Evolutionary conservation across 1,140 invertebrate species (phyloP).

Genomic region (Cotesia vestalis): DNA sequence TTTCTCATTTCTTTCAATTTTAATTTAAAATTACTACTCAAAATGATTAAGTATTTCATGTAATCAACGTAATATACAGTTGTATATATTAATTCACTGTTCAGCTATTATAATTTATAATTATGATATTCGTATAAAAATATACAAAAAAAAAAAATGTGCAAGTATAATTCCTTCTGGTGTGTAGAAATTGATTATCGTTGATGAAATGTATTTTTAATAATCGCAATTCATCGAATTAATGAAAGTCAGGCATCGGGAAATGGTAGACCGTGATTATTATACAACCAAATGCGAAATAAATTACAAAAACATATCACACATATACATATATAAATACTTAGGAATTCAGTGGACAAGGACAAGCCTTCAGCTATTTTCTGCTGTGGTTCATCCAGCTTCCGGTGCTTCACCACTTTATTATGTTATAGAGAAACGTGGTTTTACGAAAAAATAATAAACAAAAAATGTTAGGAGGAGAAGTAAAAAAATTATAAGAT

Average conservation of each 20-base stretch:
- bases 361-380: constrained; percentile 12
- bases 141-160: too few relatives aligned
- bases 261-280: not conserved
- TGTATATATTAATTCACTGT: too few relatives aligned
- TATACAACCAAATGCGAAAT: constrained; percentile 5
- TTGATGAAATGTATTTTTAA: not conserved
- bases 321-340: not conserved
- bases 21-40: not conserved
- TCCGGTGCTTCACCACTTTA: constrained; percentile 28
- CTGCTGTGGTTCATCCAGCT: constrained; percentile 19
- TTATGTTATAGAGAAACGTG: not conserved
- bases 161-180: too few relatives aligned
- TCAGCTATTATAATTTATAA: too few relatives aligned
- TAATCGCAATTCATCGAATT: not conserved
- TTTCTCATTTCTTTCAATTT: not conserved
- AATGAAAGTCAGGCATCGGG: not conserved
- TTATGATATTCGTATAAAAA: too few relatives aligned
- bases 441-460: constrained; percentile 1
- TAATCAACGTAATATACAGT: too few relatives aligned
- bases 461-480: not conserved
- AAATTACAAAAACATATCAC: not conserved
- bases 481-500: not conserved
- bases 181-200: not conserved
- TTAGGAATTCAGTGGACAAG: constrained; percentile 2
- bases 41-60: too few relatives aligned